These are phyloP conservation scores for Paradoxurus hermaphroditus DNA, from an alignment of 2,113 vertebrate genomes.

Conservation along the genomic window DNA sequence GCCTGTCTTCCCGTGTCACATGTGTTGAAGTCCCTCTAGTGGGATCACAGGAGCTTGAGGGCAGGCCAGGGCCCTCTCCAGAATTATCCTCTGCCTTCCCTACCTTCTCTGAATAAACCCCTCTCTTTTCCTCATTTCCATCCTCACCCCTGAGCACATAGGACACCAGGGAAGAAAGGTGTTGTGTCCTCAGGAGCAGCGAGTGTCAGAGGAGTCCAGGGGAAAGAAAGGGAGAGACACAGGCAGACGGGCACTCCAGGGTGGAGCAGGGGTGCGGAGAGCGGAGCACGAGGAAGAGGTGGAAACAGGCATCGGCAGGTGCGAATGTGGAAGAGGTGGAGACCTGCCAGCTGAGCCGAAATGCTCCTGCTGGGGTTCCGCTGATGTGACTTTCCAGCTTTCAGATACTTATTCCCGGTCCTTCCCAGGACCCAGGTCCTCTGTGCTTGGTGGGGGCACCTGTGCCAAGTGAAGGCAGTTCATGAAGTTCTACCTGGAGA, in stretches of 20 bases:
- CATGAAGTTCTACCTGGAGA: background rate
- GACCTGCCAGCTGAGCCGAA: background rate
- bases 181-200: background rate
- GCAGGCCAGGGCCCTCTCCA: background rate
- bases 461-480: background rate
- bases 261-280: background rate
- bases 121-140: background rate
- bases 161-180: background rate
- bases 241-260: background rate
- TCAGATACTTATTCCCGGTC: background rate
- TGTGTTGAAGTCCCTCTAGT: background rate
- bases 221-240: background rate
- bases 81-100: background rate
- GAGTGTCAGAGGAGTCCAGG: background rate
- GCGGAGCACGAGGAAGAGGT: background rate
- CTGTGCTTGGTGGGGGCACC: background rate
- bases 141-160: background rate
- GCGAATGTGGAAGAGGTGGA: background rate
- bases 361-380: background rate
- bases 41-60: background rate
- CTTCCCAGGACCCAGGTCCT: background rate
- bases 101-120: background rate
- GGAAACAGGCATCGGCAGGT: accelerated
- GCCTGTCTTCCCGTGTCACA: background rate
- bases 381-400: background rate